Base-by-base conservation (phyloP, 2,888 invertebrate species). In the Cephalotes varians region DNA sequence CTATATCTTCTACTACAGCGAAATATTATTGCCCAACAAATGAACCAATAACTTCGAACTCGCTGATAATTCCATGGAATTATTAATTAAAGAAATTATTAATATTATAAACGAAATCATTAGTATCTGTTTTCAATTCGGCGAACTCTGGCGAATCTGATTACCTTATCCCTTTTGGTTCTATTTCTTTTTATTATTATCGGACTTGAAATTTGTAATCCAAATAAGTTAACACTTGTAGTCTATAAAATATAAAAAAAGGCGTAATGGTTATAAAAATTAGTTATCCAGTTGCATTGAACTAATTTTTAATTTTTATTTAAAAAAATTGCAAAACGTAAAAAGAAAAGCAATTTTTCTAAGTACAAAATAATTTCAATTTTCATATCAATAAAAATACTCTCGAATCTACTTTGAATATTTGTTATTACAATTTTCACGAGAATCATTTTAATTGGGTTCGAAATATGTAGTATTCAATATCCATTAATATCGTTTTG, bases 11-110 rank as follows among this genome's bases (percentile, higher is more conserved):
- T 88, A 31, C 40, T 34, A 86, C 82, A 76, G 81, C 83, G 72
- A 86, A 92, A 91, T 76, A 40, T 90, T 87, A 89, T 85, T 87
- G 60, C 40, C 2, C 56, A 9, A 21, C 51, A 65, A 89, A 90
- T 85, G 18, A 64, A 54, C 54, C 25, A 25, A 82, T 81, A 74
- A 72, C 40, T 58, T 51, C 10, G 49, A 58, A n/a, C 9, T 9
- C 62, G 84, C 56, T 79, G 80, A 80, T 77, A 73, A 56, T 77
- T 73, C n/a, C 69, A 28, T 74, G 37, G 73, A 83, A 73, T 73
- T 51, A 67, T 12, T 25, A n/a, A 73, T 31, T n/a, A n/a, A n/a
- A n/a, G n/a, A 79, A 83, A 73, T 73, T 51, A 67, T 12, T 25
- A n/a, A 73, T 31, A 34, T 58, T 18, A 28, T 72, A 47, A 54